Evolutionary conservation across 2,797 vertebrate genomes (phyloP).

Genomic region (Choloepus didactylus): DNA sequence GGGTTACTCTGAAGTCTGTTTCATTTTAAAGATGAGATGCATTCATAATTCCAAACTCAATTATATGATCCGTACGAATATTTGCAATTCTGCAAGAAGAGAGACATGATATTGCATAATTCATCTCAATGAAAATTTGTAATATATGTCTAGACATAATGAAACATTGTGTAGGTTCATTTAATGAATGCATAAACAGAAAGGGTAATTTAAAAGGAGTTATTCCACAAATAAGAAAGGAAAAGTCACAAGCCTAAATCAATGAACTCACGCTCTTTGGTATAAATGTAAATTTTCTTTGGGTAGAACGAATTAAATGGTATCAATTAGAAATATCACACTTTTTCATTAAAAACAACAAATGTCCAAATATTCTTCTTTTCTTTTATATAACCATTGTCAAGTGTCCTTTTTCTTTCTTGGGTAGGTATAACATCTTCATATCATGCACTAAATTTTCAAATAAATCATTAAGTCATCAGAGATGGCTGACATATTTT

Average conservation of each 20-base stretch:
- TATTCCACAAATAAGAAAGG: conserved; percentile 45
- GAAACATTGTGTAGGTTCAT: conserved; percentile 59
- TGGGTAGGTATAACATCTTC: too few species aligned
- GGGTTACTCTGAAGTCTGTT: background rate
- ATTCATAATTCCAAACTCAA: background rate
- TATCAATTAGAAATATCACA: background rate
- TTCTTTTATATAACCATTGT: background rate
- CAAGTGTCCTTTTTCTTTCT: background rate
- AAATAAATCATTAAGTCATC: background rate
- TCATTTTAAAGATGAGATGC: conserved; percentile 35
- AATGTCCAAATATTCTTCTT: background rate
- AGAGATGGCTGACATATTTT: background rate
- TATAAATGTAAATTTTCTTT: background rate
- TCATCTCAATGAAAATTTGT: conserved; percentile 66
- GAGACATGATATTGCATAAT: conserved; percentile 63
- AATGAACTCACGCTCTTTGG: background rate
- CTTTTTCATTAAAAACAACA: background rate
- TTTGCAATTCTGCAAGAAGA: conserved; percentile 52
- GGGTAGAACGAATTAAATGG: background rate
- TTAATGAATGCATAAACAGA: conserved; percentile 62
- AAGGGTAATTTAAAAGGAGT: conserved; percentile 31
- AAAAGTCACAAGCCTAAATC: background rate
- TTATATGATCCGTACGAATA: conserved; percentile 34
- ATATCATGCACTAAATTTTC: background rate
- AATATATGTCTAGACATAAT: conserved; percentile 71